Percentiles rank a stretch among this genome's conserved stretches.
These are phyloP conservation scores for Lepus timidus DNA, from an alignment of 2,113 vertebrate species.

Conservation along the genomic window DNA sequence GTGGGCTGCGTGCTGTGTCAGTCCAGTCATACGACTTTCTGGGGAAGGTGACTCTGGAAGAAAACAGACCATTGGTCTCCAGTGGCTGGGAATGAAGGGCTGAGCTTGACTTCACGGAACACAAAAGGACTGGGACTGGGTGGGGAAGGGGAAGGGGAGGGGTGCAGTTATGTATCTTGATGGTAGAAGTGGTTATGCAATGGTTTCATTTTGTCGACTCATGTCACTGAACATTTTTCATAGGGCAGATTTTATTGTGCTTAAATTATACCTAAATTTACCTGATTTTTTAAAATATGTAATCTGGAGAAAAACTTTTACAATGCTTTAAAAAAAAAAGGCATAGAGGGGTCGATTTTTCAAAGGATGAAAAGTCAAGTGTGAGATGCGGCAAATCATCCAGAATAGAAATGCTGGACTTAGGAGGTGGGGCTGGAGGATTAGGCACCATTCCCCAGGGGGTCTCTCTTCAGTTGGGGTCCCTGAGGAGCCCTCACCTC, in stretches of 20 bases:
- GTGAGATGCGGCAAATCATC: not conserved
- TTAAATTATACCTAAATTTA: not conserved
- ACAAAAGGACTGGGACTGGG: not conserved
- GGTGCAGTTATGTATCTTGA: not conserved
- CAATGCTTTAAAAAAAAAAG: not conserved
- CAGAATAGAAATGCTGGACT: not conserved
- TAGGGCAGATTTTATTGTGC: not conserved
- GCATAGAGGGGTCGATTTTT: not conserved
- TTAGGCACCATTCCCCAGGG: not conserved
- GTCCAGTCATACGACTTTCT: not conserved
- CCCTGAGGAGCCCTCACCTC: no score
- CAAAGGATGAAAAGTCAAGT: not conserved
- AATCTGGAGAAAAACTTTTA: not conserved
- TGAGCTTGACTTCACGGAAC: not conserved
- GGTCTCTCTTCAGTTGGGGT: not conserved
- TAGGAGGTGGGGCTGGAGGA: no score
- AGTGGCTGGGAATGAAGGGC: not conserved
- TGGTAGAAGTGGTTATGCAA: not conserved
- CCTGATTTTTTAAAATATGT: constrained; percentile 17
- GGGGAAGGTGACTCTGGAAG: not conserved
- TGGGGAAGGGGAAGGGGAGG: rapidly evolving
- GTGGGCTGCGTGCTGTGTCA: rapidly evolving
- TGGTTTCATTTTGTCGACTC: not conserved
- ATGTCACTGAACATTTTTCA: not conserved
- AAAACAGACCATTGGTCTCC: not conserved